These are phyloP conservation scores for Dromius quadrimaculatus DNA, from an alignment of 2,888 invertebrate genomes.

Conservation along the genomic window DNA sequence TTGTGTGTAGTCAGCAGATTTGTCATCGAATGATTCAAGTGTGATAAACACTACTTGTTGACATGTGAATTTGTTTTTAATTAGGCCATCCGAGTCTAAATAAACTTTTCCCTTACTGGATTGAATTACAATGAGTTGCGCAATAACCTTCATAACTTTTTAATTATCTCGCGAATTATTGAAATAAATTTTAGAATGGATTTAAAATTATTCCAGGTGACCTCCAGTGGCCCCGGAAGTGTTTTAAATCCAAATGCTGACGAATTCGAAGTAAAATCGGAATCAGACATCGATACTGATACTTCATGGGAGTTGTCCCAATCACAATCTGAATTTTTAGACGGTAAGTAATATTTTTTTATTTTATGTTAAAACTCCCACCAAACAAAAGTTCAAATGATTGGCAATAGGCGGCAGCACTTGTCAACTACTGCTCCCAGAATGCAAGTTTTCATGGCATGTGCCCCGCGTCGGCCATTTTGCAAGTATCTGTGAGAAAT, in stretches of 20 bases:
- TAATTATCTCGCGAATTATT: conserved; percentile 46
- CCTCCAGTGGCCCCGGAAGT: conserved; percentile 59
- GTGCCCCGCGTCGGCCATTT: conserved; percentile 78
- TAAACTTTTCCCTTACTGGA: conserved; percentile 59
- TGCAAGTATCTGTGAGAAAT: conserved; percentile 76
- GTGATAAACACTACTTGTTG: conserved; percentile 14
- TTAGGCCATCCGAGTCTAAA: conserved; percentile 58
- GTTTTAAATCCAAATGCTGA: conserved; percentile 64
- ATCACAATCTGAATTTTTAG: conserved; percentile 57
- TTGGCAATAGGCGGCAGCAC: conserved; percentile 59
- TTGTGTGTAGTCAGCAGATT: conserved; percentile 25
- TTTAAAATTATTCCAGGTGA: conserved; percentile 59
- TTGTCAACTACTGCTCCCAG: conserved; percentile 62
- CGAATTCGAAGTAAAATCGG: conserved; percentile 63
- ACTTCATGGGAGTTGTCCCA: conserved; percentile 58
- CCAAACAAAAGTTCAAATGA: conserved; percentile 36
- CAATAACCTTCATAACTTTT: conserved; percentile 49
- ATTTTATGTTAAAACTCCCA: conserved; percentile 41
- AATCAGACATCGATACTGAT: conserved; percentile 59
- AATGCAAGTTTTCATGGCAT: conserved; percentile 74
- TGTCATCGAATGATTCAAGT: conserved; percentile 45
- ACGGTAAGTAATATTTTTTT: conserved; percentile 59
- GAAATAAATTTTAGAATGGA: conserved; percentile 18
- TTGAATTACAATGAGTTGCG: conserved; percentile 55
- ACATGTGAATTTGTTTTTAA: conserved; percentile 53